A percentile compares a stretch with the other conserved stretches of the same genome.
These are phyloP conservation scores for Polyploca ridens DNA, from an alignment of 2,888 invertebrate genomes.

Conservation along the genomic window DNA sequence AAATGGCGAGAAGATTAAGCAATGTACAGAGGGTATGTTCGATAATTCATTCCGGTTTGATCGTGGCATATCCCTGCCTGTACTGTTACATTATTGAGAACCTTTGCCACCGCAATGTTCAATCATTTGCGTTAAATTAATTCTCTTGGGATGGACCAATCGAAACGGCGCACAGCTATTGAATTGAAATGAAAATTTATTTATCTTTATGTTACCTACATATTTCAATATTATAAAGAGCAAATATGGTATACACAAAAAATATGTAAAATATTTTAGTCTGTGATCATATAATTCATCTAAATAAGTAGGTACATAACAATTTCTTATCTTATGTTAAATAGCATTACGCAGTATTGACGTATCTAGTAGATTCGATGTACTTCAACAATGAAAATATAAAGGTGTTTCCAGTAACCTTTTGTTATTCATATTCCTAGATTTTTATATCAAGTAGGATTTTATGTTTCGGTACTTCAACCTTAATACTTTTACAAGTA, in stretches of 20 bases:
- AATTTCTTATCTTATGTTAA: no score
- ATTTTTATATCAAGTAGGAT: not conserved
- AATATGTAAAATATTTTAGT: no score
- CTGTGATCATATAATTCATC: no score
- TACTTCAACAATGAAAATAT: not conserved
- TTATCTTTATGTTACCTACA: not conserved
- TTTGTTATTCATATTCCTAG: not conserved
- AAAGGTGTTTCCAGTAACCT: not conserved
- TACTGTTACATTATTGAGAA: slow-evolving; percentile 30
- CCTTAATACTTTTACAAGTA: not conserved
- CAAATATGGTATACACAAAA: no score
- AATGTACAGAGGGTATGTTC: slow-evolving; percentile 11
- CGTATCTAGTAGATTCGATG: not conserved
- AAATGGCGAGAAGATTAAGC: slow-evolving; percentile 11
- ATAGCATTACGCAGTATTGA: no score
- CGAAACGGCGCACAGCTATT: slow-evolving; percentile 23
- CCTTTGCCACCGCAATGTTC: slow-evolving; percentile 29
- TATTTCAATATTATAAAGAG: no score
- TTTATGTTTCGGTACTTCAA: not conserved
- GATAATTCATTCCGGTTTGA: slow-evolving; percentile 14
- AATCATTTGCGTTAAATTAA: slow-evolving; percentile 44
- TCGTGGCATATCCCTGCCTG: slow-evolving; percentile 12
- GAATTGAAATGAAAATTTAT: slow-evolving; percentile 21
- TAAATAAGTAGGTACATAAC: no score
- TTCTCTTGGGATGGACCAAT: slow-evolving; percentile 30